Conservation (phyloP, 2,888 invertebrate genomes). For the Tipula confusa region DNA sequence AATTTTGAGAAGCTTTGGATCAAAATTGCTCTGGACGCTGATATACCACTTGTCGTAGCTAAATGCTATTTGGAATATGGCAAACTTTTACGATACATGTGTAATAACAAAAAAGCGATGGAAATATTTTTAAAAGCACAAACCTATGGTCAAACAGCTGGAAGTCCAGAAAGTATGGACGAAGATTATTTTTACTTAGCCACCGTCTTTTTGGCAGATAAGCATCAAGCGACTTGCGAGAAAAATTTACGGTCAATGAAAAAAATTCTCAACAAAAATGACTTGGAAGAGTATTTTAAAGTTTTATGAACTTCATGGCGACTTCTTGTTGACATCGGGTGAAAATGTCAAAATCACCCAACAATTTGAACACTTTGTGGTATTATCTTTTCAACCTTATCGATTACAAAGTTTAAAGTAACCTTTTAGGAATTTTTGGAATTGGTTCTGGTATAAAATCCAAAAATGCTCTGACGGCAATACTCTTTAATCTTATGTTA, state of each 20-base stretch:
- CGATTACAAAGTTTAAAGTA: no score
- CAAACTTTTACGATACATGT: background rate
- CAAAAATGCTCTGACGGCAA: no score
- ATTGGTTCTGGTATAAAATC: no score
- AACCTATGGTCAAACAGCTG: background rate
- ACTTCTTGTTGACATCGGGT: conserved; percentile 5
- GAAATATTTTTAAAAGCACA: conserved; percentile 28
- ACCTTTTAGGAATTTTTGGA: no score
- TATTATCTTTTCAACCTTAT: no score
- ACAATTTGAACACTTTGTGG: conserved; percentile 31
- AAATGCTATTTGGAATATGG: conserved; percentile 32
- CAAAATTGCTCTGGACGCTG: conserved; percentile 33
- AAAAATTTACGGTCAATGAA: conserved; percentile 28
- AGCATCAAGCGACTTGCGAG: background rate
- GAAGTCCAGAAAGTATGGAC: conserved; percentile 29
- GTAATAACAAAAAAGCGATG: conserved; percentile 31
- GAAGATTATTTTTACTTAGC: conserved; percentile 30
- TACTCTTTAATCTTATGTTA: no score
- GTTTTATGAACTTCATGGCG: background rate
- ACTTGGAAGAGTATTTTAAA: conserved; percentile 14
- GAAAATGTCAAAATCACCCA: conserved; percentile 28
- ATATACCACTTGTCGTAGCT: conserved; percentile 28
- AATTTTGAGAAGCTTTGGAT: conserved; percentile 28
- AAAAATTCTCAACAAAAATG: conserved; percentile 26
- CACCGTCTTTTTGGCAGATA: background rate